Conservation (phyloP, 2,113 vertebrate species). For the Macquaria ambigua region DNA sequence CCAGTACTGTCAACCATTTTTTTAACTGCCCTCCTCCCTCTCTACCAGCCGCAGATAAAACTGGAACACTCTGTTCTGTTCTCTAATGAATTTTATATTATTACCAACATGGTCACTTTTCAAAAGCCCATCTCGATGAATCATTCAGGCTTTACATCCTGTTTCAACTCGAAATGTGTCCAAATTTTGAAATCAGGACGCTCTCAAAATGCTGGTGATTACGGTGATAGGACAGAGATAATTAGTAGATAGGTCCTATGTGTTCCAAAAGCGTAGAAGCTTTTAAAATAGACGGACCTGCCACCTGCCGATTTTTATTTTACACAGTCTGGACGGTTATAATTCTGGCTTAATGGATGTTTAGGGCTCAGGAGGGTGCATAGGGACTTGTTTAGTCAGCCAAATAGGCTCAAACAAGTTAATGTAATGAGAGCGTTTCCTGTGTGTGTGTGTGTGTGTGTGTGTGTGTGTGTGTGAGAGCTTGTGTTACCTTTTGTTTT, state of each 20-base stretch:
- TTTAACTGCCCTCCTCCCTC: not conserved
- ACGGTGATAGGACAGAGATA: not conserved
- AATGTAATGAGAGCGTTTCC: slow-evolving; percentile 28
- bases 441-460: not conserved
- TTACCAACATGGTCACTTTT: not conserved
- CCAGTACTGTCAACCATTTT: not conserved
- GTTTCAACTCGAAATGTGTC: not conserved
- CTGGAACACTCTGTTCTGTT: not conserved
- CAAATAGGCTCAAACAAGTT: slow-evolving; percentile 15
- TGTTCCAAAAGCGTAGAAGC: not conserved
- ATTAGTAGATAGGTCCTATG: not conserved
- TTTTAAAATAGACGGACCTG: not conserved
- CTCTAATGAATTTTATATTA: not conserved
- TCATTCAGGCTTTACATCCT: slow-evolving; percentile 5
- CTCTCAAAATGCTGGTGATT: slow-evolving; percentile 5
- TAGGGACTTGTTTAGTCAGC: slow-evolving; percentile 2
- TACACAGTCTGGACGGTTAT: not conserved
- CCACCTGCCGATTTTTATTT: slow-evolving; percentile 25
- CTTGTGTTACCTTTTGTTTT: slow-evolving; percentile 65
- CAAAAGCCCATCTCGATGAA: not conserved
- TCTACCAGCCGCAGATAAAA: not conserved
- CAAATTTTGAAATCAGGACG: not conserved
- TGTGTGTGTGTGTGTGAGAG: slow-evolving; percentile 19
- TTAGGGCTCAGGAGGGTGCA: slow-evolving; percentile 5
- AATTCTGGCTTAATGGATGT: slow-evolving; percentile 21